phyloP scores from a whole-genome alignment of 2,113 vertebrate species.

The Caranx ignobilis region DNA sequence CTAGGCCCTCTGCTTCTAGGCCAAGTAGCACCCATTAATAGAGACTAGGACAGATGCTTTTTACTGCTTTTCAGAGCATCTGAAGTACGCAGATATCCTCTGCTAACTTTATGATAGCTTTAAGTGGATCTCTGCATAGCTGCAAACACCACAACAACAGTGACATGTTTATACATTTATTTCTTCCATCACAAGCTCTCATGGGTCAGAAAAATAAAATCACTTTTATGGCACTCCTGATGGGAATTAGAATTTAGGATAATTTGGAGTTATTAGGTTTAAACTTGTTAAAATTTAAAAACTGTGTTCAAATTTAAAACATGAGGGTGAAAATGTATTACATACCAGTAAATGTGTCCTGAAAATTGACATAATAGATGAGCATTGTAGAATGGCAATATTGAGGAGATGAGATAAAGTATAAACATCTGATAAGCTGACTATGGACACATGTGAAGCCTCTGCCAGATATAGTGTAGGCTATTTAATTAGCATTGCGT shows the following conservation, averaged over 20 bases:
- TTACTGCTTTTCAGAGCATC: conserved; percentile 63
- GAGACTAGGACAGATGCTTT: conserved; percentile 76
- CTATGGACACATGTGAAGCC: not conserved
- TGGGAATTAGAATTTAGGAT: conserved; percentile 6
- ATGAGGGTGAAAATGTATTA: not conserved
- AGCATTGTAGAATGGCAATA: not conserved
- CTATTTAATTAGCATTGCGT: not conserved
- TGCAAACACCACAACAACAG: conserved; percentile 33
- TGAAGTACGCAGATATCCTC: conserved; percentile 46
- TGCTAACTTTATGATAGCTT: conserved; percentile 31
- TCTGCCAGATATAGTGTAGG: not conserved
- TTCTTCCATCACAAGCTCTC: conserved; percentile 23
- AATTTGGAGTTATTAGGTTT: conserved; percentile 9
- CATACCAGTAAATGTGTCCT: not conserved
- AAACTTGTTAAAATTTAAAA: not conserved
- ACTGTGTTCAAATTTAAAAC: not conserved
- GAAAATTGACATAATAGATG: not conserved
- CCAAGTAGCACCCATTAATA: conserved; percentile 81
- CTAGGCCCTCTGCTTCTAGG: conserved; percentile 83
- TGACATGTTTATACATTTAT: not conserved
- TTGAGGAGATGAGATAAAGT: not conserved
- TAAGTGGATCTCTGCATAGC: conserved; percentile 41
- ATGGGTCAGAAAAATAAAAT: conserved; percentile 5
- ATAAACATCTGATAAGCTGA: not conserved
- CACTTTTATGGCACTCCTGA: conserved; percentile 16